Percentiles rank a stretch among this genome's conserved stretches.
phyloP scores from a whole-genome alignment of 2,797 vertebrate species.

The Premnoplex brunnescens region DNA sequence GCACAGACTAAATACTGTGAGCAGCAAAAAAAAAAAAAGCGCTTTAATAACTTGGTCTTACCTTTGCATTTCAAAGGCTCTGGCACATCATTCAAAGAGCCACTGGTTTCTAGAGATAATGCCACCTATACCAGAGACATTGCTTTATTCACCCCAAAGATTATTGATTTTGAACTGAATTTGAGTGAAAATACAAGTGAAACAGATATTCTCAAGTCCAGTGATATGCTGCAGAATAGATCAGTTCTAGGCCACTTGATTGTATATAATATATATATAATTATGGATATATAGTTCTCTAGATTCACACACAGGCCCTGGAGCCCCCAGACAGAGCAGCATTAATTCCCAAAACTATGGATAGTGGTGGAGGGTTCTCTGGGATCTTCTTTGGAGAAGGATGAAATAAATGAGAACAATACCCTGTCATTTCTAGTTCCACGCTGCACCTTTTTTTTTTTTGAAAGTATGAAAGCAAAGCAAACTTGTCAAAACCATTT shows the following conservation, averaged over 20 bases:
- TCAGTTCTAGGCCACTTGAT: neutral
- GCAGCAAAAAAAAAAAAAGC: neutral
- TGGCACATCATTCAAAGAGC: neutral
- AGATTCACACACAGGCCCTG: neutral
- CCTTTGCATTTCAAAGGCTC: conserved; percentile 45
- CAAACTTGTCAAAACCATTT: neutral
- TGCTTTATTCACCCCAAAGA: neutral
- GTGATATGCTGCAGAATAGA: neutral
- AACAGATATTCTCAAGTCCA: neutral
- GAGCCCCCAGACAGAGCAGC: neutral
- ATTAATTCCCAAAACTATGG: neutral
- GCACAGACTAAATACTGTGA: neutral
- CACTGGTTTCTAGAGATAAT: neutral
- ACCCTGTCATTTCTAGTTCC: neutral
- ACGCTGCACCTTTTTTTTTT: neutral
- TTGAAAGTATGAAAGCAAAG: neutral
- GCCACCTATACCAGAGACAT: neutral
- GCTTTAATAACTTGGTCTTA: conserved; percentile 1
- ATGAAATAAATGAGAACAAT: neutral
- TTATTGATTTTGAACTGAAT: neutral
- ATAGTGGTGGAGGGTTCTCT: neutral
- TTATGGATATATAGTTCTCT: too few species aligned
- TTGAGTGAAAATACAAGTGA: neutral
- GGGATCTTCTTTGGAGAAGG: neutral
- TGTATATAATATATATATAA: neutral